phyloP scores from a whole-genome alignment of 30 jellyfish, hydroid and myxozoan species.

The Pelagia noctiluca region DNA sequence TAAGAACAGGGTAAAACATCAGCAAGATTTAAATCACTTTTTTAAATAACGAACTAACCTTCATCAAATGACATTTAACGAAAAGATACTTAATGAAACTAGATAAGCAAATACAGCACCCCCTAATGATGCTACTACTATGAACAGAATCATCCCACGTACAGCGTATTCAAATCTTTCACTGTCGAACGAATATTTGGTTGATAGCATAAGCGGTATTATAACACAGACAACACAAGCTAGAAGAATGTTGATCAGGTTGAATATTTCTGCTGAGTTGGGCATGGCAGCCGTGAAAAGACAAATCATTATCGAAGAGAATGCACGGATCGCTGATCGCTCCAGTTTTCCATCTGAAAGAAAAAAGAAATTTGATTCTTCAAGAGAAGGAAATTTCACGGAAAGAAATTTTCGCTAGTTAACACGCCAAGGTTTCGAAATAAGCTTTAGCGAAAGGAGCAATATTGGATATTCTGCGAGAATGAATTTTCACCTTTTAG shows the following conservation, averaged over 20 bases:
- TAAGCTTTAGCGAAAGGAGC: too few relatives aligned
- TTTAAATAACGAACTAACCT: too few relatives aligned
- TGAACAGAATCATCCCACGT: not conserved
- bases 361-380: too few relatives aligned
- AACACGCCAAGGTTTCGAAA: too few relatives aligned
- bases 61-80: too few relatives aligned
- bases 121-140: not conserved
- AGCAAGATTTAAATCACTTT: too few relatives aligned
- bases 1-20: too few relatives aligned
- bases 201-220: not conserved
- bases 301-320: not conserved
- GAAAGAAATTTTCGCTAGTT: too few relatives aligned
- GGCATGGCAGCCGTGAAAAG: slow-evolving; percentile 10
- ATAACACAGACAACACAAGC: slow-evolving; percentile 14
- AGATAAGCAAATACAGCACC: not conserved
- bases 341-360: not conserved
- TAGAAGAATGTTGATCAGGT: not conserved
- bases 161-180: not conserved
- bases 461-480: too few relatives aligned
- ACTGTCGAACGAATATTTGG: not conserved
- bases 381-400: too few relatives aligned
- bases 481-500: too few relatives aligned
- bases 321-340: not conserved
- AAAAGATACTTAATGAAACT: too few relatives aligned
- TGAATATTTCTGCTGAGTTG: not conserved